Percentiles rank a stretch among this genome's conserved stretches.
These are phyloP conservation scores for Suncus etruscus DNA, from an alignment of 2,113 vertebrate species.

Conservation along the genomic window DNA sequence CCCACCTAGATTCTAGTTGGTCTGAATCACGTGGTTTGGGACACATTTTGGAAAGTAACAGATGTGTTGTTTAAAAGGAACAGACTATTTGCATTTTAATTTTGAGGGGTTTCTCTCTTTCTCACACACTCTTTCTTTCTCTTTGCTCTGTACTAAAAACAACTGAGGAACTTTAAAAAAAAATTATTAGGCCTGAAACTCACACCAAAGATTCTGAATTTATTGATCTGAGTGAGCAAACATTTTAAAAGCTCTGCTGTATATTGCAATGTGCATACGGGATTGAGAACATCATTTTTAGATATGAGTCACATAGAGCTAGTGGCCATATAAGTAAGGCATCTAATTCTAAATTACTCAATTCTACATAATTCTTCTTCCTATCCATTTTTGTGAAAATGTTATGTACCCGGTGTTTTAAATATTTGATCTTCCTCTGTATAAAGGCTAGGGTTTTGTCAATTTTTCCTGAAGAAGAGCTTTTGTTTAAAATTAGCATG, in stretches of 20 bases:
- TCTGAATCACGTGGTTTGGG: background rate
- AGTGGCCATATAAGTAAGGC: background rate
- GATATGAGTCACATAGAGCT: background rate
- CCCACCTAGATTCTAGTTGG: background rate
- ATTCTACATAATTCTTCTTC: background rate
- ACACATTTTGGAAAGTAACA: conserved; percentile 23
- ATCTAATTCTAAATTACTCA: background rate
- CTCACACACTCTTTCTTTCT: background rate
- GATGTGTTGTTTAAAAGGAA: conserved; percentile 45
- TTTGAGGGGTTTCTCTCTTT: background rate
- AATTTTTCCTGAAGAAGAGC: background rate
- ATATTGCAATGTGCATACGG: background rate
- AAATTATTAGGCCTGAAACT: background rate
- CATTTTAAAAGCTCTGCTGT: conserved; percentile 20
- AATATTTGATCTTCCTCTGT: background rate
- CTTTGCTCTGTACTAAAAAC: background rate
- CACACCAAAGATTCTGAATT: conserved; percentile 21
- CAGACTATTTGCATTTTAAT: background rate
- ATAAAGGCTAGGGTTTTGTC: background rate
- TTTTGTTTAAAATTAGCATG: background rate
- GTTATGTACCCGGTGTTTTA: background rate
- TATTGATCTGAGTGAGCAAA: background rate
- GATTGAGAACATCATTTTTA: conserved; percentile 7
- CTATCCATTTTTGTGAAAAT: background rate
- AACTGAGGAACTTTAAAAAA: background rate